Base-by-base conservation (phyloP, 2,888 invertebrate species). In the Acleris laterana region DNA sequence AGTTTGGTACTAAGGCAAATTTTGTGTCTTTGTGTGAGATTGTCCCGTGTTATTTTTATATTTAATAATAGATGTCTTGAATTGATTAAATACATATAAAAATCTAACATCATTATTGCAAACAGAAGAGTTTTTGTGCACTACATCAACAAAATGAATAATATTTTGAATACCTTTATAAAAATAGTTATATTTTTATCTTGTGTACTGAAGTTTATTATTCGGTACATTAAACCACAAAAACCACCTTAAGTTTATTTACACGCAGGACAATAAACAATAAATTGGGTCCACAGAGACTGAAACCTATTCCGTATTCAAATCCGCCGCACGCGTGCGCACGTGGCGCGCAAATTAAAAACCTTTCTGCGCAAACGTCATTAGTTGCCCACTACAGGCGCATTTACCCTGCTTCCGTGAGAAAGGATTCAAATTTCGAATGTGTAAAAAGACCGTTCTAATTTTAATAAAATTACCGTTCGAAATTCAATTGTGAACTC, bases 271-370 rank as follows among this genome's bases (percentile, higher is more conserved):
- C 19, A 63, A 59, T 56, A 53, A 56, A 25, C 11, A 59, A 60
- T 60, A 60, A 64, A 60, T 62, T 20, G 60, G 62, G 66, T 60
- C 59, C 44, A 52, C 42, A 61, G 58, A 63, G 66, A 69, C 60
- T 67, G 57, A 16, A 56, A 51, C 57, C 56, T 48, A 53, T 57
- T 59, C 59, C 44, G 57, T 20, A 32, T 20, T 38, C 42, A 52
- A 62, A 63, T 61, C 67, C 67, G 50, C 71, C 76, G 81, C 91
- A 88, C 92, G 90, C 87, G 89, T 77, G 77, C 77, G 89, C 91
- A 89, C 91, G 91, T 89, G 91, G 80, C 76, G 70, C 74, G 82
- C 84, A 87, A 92, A 91, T 90, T 90, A 88, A 89, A 90, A 89
- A 85, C 85, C 85, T 87, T 88, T 88, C 80, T 77, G 76, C 68